These are phyloP conservation scores for Chloromyia formosa DNA, from an alignment of 2,888 invertebrate genomes.

Conservation along the genomic window DNA sequence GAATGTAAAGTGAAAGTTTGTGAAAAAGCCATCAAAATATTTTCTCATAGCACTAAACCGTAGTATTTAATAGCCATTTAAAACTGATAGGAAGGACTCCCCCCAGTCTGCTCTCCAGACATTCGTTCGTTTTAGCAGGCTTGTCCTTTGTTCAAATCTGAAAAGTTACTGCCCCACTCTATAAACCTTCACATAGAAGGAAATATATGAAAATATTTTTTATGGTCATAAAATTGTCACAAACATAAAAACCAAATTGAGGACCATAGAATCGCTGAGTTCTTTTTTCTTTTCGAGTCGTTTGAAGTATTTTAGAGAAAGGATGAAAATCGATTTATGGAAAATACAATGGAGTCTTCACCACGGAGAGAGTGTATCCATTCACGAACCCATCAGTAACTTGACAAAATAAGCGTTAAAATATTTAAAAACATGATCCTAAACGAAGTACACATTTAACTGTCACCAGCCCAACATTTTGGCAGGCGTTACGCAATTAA, in stretches of 20 bases:
- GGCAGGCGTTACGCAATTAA: not conserved
- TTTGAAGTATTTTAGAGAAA: not conserved
- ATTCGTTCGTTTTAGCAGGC: constrained; percentile 9
- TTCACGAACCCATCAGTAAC: not conserved
- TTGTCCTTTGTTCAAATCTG: constrained; percentile 17
- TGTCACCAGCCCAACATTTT: not conserved
- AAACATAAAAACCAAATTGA: constrained; percentile 40
- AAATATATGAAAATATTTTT: constrained; percentile 18
- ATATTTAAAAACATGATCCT: not conserved
- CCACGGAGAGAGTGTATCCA: not conserved
- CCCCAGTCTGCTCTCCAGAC: not conserved
- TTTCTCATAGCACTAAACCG: constrained; percentile 36
- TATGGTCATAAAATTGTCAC: constrained; percentile 44
- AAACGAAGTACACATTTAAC: not conserved
- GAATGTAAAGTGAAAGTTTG: constrained; percentile 30
- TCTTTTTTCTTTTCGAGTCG: not conserved
- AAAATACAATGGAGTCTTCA: no score
- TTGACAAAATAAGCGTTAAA: not conserved
- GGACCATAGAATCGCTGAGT: constrained; percentile 16
- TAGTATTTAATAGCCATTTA: constrained; percentile 41
- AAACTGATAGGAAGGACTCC: constrained; percentile 26
- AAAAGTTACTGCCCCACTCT: constrained; percentile 28
- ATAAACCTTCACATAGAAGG: not conserved
- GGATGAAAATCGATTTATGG: not conserved
- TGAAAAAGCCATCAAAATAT: constrained; percentile 41